Evolutionary conservation across 1,140 invertebrate genomes (phyloP).

Genomic region (Macrocentrus cingulum): DNA sequence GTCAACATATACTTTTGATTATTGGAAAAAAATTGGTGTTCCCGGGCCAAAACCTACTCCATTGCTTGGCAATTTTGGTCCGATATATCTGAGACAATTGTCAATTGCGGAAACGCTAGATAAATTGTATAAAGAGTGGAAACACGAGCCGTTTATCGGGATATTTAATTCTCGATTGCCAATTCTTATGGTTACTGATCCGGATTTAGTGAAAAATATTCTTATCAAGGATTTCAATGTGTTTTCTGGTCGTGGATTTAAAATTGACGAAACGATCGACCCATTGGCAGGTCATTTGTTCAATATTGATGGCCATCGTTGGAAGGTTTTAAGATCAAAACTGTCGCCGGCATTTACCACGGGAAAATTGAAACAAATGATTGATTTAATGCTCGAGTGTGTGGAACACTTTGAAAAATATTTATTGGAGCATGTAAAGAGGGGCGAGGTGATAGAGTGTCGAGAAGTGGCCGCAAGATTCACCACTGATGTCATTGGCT

Average conservation of each 20-base stretch:
- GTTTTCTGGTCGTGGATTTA: conserved; percentile 57
- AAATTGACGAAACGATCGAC: conserved; percentile 54
- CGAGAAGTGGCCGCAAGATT: conserved; percentile 49
- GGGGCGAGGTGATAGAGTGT: conserved; percentile 29
- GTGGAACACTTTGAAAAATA: conserved; percentile 33
- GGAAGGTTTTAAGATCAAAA: conserved; percentile 44
- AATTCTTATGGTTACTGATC: conserved; percentile 58
- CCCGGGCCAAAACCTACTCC: conserved; percentile 47
- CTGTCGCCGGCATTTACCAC: conserved; percentile 52
- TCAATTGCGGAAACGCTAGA: conserved; percentile 25
- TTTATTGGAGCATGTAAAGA: conserved; percentile 22
- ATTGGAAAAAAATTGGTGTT: conserved; percentile 51
- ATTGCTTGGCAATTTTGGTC: conserved; percentile 43
- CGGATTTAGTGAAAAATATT: conserved; percentile 64
- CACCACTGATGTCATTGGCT: conserved; percentile 61
- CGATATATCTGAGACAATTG: conserved; percentile 26
- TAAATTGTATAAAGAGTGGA: conserved; percentile 29
- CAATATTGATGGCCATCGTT: conserved; percentile 39
- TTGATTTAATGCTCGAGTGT: conserved; percentile 38
- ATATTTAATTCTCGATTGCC: conserved; percentile 50
- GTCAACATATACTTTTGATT: conserved; percentile 35
- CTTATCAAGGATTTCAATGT: conserved; percentile 63
- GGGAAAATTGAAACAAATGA: conserved; percentile 52
- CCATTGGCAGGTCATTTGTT: conserved; percentile 47
- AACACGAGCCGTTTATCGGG: conserved; percentile 38